Percentiles rank a stretch among this genome's conserved stretches.
Conservation (phyloP, 2,888 invertebrate genomes). For the Zelleria hepariella region DNA sequence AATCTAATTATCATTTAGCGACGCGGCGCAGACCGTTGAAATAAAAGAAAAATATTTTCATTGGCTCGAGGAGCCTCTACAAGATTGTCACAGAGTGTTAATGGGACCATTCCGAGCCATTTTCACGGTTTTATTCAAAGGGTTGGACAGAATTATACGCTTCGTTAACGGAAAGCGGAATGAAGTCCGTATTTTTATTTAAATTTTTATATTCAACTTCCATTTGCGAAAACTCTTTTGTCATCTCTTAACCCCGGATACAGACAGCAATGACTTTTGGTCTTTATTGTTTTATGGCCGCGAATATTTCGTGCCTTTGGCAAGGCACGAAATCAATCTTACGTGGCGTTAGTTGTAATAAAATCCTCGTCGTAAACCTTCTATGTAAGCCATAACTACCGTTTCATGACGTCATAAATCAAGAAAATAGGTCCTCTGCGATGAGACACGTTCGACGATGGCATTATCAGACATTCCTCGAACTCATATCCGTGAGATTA, state of each 20-base stretch:
- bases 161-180: slow-evolving; percentile 48
- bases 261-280: slow-evolving; percentile 17
- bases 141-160: slow-evolving; percentile 58
- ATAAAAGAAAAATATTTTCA: slow-evolving; percentile 64
- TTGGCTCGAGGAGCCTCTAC: slow-evolving; percentile 41
- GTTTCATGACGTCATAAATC: slow-evolving; percentile 38
- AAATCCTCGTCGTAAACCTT: slow-evolving; percentile 6
- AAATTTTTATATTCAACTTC: slow-evolving; percentile 30
- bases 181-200: slow-evolving; percentile 38
- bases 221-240: slow-evolving; percentile 10
- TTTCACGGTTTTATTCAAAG: slow-evolving; percentile 55
- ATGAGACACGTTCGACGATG: slow-evolving; percentile 20
- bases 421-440: slow-evolving; percentile 35
- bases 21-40: slow-evolving; percentile 35
- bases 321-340: slow-evolving; percentile 3
- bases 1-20: slow-evolving; percentile 48
- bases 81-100: slow-evolving; percentile 58
- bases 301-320: background rate
- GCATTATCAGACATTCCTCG: slow-evolving; percentile 39
- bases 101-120: slow-evolving; percentile 54
- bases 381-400: slow-evolving; percentile 13
- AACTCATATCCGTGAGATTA: slow-evolving; percentile 12
- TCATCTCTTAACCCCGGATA: background rate
- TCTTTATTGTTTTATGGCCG: slow-evolving; percentile 2
- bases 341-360: slow-evolving; percentile 4